These are phyloP conservation scores for Clunio marinus DNA, from an alignment of 2,888 invertebrate species.

Conservation along the genomic window DNA sequence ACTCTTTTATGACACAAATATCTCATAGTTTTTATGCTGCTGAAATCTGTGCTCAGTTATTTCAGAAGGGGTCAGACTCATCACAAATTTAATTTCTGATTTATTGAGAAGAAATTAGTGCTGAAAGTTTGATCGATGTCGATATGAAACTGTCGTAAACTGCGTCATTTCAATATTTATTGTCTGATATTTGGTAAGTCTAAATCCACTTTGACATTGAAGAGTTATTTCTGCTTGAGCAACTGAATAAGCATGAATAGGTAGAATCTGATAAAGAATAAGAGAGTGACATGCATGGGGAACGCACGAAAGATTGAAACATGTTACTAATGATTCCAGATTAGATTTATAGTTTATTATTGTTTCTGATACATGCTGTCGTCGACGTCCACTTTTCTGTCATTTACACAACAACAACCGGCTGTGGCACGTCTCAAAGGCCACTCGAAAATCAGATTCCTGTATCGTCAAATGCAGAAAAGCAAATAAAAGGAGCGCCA, in stretches of 20 bases:
- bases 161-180: too few species aligned
- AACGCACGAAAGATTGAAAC: constrained; percentile 34
- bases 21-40: background rate
- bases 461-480: background rate
- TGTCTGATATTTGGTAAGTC: too few species aligned
- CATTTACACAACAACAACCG: constrained; percentile 5
- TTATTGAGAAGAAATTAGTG: too few species aligned
- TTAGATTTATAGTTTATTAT: constrained; percentile 34
- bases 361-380: constrained; percentile 22
- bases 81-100: too few species aligned
- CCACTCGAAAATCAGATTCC: background rate
- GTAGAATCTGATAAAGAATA: background rate
- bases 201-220: too few species aligned
- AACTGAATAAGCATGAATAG: background rate
- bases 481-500: background rate
- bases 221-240: background rate
- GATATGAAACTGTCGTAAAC: background rate
- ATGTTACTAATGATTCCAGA: constrained; percentile 38
- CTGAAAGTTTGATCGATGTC: background rate
- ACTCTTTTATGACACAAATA: constrained; percentile 19
- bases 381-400: constrained; percentile 2
- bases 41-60: constrained; percentile 9
- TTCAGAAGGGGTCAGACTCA: too few species aligned
- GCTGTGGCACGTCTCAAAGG: constrained; percentile 21
- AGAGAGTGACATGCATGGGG: background rate